Percentiles rank a stretch among this genome's conserved stretches.
phyloP scores from a whole-genome alignment of 2,113 vertebrate genomes.

The Cettia cetti region DNA sequence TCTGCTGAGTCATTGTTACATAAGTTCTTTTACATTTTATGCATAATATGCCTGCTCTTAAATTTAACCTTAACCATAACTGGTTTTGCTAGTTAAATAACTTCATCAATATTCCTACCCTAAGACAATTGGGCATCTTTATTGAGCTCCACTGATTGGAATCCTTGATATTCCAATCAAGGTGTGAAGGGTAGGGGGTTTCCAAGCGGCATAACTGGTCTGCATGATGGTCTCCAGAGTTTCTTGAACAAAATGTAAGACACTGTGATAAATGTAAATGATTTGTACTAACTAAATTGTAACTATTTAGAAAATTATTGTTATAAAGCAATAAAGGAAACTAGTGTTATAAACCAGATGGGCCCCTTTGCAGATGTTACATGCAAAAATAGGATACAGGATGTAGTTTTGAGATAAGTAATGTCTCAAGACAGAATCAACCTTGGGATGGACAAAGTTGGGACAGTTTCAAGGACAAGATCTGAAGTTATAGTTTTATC shows the following conservation, averaged over 20 bases:
- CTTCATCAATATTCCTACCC: background rate
- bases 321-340: too few species aligned
- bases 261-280: too few species aligned
- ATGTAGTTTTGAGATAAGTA: too few species aligned
- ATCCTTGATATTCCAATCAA: background rate
- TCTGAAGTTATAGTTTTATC: too few species aligned
- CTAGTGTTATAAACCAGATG: too few species aligned
- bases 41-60: background rate
- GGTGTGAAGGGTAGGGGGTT: background rate
- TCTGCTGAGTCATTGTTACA: background rate
- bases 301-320: too few species aligned
- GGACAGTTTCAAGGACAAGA: too few species aligned
- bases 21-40: background rate
- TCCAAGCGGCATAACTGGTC: background rate
- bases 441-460: too few species aligned
- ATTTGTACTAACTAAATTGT: too few species aligned
- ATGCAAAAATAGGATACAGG: too few species aligned
- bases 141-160: background rate
- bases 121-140: background rate
- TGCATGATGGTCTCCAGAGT: background rate
- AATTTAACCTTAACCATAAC: background rate
- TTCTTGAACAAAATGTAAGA: background rate
- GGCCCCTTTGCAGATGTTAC: too few species aligned
- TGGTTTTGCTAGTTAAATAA: background rate
- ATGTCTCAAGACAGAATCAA: too few species aligned